phyloP scores from a whole-genome alignment of 1,140 invertebrate species.

The Pteromalus puparum region DNA sequence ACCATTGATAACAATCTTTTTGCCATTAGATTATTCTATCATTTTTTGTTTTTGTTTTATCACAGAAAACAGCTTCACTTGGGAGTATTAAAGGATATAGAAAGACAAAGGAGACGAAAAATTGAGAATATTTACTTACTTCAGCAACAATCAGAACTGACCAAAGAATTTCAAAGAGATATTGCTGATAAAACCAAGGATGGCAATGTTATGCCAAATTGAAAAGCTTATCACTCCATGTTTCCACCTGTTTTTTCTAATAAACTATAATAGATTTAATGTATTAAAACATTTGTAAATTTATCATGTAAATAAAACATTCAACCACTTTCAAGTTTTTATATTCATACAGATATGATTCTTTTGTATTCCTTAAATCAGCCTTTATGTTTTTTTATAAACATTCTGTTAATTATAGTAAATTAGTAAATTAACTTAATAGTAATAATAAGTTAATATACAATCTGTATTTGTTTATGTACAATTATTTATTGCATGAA shows the following conservation, averaged over 20 bases:
- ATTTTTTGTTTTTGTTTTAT: neutral
- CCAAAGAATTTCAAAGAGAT: conserved; percentile 19
- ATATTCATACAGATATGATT: neutral
- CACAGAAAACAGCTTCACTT: conserved; percentile 32
- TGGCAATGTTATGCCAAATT: neutral
- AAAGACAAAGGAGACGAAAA: conserved; percentile 38
- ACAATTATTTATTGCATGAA: neutral
- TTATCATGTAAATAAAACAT: neutral
- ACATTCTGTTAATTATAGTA: neutral
- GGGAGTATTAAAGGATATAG: conserved; percentile 39
- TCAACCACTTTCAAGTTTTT: neutral
- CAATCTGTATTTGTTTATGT: neutral
- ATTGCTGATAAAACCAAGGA: neutral
- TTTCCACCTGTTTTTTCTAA: no score
- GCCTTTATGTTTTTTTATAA: no score
- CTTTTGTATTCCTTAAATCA: no score
- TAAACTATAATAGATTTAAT: no score
- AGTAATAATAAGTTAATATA: neutral
- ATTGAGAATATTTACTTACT: conserved; percentile 46
- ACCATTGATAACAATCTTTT: neutral
- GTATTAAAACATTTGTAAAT: no score
- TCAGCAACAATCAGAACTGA: conserved; percentile 42
- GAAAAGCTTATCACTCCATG: neutral
- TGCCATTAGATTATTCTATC: neutral
- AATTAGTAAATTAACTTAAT: neutral